A percentile compares a stretch with the other conserved stretches of the same genome.
Conservation (phyloP, 2,797 vertebrate species). For the Halcyon leucocephala region DNA sequence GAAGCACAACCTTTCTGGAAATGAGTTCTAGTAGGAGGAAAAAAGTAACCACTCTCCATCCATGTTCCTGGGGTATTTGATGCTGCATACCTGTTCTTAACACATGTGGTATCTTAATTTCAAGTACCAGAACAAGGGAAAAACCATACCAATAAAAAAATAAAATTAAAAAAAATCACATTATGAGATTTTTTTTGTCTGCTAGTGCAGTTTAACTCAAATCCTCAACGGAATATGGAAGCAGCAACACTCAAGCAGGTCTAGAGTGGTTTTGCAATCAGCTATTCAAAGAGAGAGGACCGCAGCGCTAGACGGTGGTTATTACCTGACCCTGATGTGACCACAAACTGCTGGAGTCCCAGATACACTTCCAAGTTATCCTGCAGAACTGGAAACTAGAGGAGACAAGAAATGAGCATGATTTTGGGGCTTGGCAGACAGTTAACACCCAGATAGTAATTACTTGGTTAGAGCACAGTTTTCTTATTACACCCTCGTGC, state of each 20-base stretch:
- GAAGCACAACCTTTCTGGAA: accelerated
- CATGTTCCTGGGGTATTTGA: neutral
- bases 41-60: neutral
- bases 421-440: neutral
- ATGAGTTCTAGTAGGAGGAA: neutral
- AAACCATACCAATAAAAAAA: neutral
- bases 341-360: constrained; percentile 94
- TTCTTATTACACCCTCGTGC: neutral
- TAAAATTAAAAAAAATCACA: neutral
- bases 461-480: neutral
- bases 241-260: neutral
- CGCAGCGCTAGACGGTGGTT: neutral
- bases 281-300: neutral
- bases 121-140: neutral
- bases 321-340: constrained; percentile 88
- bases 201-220: neutral
- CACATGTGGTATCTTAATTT: neutral
- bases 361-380: constrained; percentile 96
- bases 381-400: constrained; percentile 92
- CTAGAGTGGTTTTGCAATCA: neutral
- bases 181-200: neutral
- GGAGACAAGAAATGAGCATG: neutral
- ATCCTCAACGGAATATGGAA: accelerated
- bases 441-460: neutral
- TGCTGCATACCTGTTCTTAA: neutral